Conservation (phyloP, 2,888 invertebrate species). For the Clusia tigrina region DNA sequence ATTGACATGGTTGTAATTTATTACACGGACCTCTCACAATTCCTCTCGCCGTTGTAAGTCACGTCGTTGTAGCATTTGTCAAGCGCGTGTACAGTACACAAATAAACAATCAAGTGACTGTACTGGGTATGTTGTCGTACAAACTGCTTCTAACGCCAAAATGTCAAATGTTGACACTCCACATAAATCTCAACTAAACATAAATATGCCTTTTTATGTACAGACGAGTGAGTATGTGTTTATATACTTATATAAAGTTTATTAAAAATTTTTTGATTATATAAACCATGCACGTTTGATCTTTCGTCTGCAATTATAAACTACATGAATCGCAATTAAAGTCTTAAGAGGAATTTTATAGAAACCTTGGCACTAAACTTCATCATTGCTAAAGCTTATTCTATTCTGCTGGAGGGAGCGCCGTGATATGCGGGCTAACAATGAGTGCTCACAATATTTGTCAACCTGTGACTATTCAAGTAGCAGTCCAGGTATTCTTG, state of each 20-base stretch:
- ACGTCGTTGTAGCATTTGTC: neutral
- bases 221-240: too few relatives aligned
- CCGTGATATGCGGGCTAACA: too few relatives aligned
- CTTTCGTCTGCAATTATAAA: too few relatives aligned
- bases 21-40: neutral
- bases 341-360: too few relatives aligned
- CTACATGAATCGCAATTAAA: too few relatives aligned
- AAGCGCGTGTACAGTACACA: neutral
- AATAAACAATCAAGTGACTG: neutral
- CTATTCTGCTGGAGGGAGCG: too few relatives aligned
- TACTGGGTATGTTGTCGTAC: neutral
- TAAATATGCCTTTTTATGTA: too few relatives aligned
- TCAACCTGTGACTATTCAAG: too few relatives aligned
- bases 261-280: neutral
- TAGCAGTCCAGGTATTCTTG: too few relatives aligned
- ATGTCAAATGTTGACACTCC: neutral
- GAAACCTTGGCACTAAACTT: too few relatives aligned
- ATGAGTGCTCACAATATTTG: too few relatives aligned
- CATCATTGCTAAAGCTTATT: too few relatives aligned
- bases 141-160: constrained; percentile 1
- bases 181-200: neutral
- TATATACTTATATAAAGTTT: neutral
- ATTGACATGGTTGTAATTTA: neutral
- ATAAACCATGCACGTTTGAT: neutral
- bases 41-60: neutral